Percentiles rank a stretch among this genome's conserved stretches.
These are phyloP conservation scores for Phengaris arion DNA, from an alignment of 2,888 invertebrate species.

Conservation along the genomic window DNA sequence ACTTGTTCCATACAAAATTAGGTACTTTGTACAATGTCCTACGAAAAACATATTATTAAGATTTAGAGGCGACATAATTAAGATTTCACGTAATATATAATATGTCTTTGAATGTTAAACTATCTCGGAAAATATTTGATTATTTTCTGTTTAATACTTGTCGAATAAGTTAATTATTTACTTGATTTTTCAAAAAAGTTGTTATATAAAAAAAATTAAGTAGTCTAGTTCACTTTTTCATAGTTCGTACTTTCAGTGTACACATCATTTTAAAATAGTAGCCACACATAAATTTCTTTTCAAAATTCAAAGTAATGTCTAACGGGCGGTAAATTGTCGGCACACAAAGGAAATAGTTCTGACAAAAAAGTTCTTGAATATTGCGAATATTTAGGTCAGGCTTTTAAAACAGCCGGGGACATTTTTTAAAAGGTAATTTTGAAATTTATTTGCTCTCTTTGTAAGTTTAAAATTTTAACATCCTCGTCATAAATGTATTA, in stretches of 20 bases:
- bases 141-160: too few relatives aligned
- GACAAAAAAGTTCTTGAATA: conserved; percentile 32
- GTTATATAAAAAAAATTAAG: too few relatives aligned
- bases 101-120: too few relatives aligned
- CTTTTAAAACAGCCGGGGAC: conserved; percentile 29
- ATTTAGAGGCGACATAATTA: too few relatives aligned
- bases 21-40: not conserved
- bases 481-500: not conserved
- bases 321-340: conserved; percentile 30
- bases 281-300: conserved; percentile 11
- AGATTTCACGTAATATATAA: too few relatives aligned
- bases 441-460: conserved; percentile 9
- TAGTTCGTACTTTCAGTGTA: not conserved
- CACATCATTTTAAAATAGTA: not conserved
- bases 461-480: conserved; percentile 19
- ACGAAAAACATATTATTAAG: too few relatives aligned
- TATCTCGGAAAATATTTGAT: too few relatives aligned
- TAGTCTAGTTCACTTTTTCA: too few relatives aligned
- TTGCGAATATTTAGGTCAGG: conserved; percentile 30
- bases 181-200: too few relatives aligned
- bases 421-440: conserved; percentile 21
- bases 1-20: not conserved
- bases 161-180: too few relatives aligned
- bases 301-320: conserved; percentile 18
- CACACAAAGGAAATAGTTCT: conserved; percentile 32